Evolutionary conservation across 2,888 invertebrate species (phyloP).

Genomic region (Brachylomia viminalis): DNA sequence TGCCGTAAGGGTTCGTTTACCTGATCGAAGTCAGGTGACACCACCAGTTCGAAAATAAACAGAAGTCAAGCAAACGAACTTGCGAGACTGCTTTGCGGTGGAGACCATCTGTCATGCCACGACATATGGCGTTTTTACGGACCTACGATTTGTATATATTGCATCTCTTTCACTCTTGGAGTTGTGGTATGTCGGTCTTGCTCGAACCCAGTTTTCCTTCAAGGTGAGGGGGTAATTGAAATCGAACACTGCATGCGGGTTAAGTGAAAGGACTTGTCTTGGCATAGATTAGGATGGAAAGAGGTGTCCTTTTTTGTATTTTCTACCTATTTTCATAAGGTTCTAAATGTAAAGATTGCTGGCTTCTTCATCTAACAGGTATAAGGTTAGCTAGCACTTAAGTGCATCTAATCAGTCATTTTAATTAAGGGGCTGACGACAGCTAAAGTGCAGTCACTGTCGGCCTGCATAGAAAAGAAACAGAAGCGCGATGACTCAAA

Average conservation of each 20-base stretch:
- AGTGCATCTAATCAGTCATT: not conserved
- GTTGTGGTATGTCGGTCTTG: constrained; percentile 66
- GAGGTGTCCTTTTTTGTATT: constrained; percentile 22
- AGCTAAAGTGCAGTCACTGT: no score
- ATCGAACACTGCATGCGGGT: constrained; percentile 88
- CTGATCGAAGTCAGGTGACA: constrained; percentile 59
- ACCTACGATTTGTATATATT: constrained; percentile 87
- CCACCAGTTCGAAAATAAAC: constrained; percentile 61
- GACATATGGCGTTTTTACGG: constrained; percentile 87
- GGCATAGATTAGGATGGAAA: constrained; percentile 75
- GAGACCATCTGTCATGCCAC: constrained; percentile 84
- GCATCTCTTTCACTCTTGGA: constrained; percentile 70
- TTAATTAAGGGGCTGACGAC: no score
- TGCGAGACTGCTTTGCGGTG: constrained; percentile 79
- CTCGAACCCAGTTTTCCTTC: constrained; percentile 82
- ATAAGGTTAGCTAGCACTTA: not conserved
- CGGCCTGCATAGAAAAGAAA: no score
- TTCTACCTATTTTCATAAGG: constrained; percentile 13
- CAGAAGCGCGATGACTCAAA: no score
- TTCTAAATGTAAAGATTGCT: not conserved
- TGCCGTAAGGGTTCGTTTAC: constrained; percentile 57
- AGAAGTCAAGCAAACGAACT: constrained; percentile 77
- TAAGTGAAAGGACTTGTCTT: constrained; percentile 86
- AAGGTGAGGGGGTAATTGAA: constrained; percentile 87
- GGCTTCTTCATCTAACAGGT: not conserved